Base-by-base conservation (phyloP, 2,888 invertebrate genomes). In the Ptilodon capucinus region DNA sequence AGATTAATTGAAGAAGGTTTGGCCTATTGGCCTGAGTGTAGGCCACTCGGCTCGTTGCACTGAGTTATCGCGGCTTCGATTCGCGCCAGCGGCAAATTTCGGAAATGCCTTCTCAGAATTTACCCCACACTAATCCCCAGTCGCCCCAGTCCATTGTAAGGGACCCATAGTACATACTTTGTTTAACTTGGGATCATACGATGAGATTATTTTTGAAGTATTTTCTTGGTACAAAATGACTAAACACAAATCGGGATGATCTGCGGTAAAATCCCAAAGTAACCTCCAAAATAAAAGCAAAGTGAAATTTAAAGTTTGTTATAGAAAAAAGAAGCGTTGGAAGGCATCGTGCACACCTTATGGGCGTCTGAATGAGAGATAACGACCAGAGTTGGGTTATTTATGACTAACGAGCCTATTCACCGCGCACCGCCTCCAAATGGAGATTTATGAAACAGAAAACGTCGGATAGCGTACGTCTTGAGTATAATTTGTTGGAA, bases 321-420 rank as follows among this genome's bases (percentile, higher is more conserved):
- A 49, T 51, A 53, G 51, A 61, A 62, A 71, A 71, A 19, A n/a
- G 17, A 17, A 35, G 16, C 38, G 4, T 19, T 13, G 19, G 19
- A n/a, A 18, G 48, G 50, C 49, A 60, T 60, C 60, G 62, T 63
- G 73, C 72, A 68, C 76, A 75, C 78, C 76, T 76, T 72, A 71
- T 76, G 74, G 71, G 57, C 71, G 70, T 66, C 63, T 86, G 87
- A 87, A 87, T 87, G 81, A 83, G 78, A 80, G 79, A 81, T 87
- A 88, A 86, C 88, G 88, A 87, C 81, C 80, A 74, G 81, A 84
- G 82, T 88, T 87, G 79, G 84, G 85, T 84, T 88, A 88, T 88
- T 88, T 88, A 87, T 86, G 86, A 86, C 77, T 88, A 88, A 89
- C 88, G 86, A 89, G 86, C 86, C 88, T 84, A 89, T 89, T 89